Base-by-base conservation (phyloP, 2,113 vertebrate species). In the Heterochromis multidens region DNA sequence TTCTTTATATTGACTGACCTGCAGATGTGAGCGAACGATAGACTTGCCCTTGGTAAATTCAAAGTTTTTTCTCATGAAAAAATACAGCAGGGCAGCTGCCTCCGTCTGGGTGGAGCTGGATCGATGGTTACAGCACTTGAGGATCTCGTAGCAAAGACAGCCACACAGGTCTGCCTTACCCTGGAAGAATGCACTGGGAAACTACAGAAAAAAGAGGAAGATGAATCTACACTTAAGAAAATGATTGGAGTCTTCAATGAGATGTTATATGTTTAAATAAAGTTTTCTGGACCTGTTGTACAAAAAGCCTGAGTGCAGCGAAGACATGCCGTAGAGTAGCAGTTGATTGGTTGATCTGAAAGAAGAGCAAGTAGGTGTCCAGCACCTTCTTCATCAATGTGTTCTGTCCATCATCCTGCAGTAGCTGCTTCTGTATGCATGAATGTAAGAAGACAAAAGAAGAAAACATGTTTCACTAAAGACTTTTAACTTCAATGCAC, bases 41-140 rank as follows among this genome's bases (percentile, higher is more conserved):
- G 97, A 99, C 86, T 97, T 98, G 82, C 99, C 98, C 92, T 99
- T 98, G 81, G 98, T 98, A 91, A 98, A 99, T 92, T 99, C 98
- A 95, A 99, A 99, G 93, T 99, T 99, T 90, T 97, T 99, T 84
- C 99, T 97, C 99, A 99, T 99, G 96, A 99, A 97, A 90, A 99
- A 98, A 91, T 99, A 99, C 5, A 99, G 97, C 83, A 99, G 96
- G 21, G 98, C 99, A 11, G 98, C 97, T 0, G 98, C 98, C 87
- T 99, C 98, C 1, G 91, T 99, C 94, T 99, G 99, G 6, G 99
- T 99, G 43, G 96, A 97, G 91, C 97, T 97, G 86, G 98, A 99
- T 70, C 97, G 97, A 67, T 99, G 98, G 94, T 99, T 99, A 87
- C 98, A 99, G 83, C 99, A 99, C 93, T 98, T 99, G 54, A 99